Evolutionary conservation across 2,113 vertebrate species (phyloP).

Genomic region (Alces alces): DNA sequence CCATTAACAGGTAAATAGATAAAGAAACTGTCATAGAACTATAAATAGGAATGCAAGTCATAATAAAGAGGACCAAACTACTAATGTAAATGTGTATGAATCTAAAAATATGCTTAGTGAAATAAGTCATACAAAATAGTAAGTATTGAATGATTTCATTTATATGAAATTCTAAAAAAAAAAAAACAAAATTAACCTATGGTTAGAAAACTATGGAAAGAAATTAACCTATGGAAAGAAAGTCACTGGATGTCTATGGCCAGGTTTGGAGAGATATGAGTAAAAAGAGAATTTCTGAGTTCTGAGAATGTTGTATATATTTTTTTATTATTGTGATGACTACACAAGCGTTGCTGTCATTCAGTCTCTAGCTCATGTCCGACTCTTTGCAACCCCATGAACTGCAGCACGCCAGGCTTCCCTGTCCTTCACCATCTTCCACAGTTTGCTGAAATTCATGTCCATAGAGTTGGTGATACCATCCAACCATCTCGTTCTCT

Average conservation of each 20-base stretch:
- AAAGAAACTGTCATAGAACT: background rate
- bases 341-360: background rate
- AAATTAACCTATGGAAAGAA: background rate
- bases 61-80: background rate
- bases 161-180: background rate
- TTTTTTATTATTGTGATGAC: background rate
- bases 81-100: background rate
- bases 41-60: background rate
- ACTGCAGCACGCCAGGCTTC: background rate
- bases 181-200: background rate
- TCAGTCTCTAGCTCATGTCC: fast-evolving
- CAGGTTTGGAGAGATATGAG: background rate
- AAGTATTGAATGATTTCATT: background rate
- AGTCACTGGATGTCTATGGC: background rate
- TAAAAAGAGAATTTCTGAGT: background rate
- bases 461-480: background rate
- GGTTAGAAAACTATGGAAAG: background rate
- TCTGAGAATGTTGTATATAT: background rate
- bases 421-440: background rate
- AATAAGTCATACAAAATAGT: background rate
- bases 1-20: background rate
- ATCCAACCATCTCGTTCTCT: background rate
- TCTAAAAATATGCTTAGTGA: background rate
- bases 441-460: background rate
- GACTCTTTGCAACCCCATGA: background rate